These are phyloP conservation scores for Temnopleurus reevesii DNA, from an alignment of 53 echinoderm and acorn worm species.

Conservation along the genomic window DNA sequence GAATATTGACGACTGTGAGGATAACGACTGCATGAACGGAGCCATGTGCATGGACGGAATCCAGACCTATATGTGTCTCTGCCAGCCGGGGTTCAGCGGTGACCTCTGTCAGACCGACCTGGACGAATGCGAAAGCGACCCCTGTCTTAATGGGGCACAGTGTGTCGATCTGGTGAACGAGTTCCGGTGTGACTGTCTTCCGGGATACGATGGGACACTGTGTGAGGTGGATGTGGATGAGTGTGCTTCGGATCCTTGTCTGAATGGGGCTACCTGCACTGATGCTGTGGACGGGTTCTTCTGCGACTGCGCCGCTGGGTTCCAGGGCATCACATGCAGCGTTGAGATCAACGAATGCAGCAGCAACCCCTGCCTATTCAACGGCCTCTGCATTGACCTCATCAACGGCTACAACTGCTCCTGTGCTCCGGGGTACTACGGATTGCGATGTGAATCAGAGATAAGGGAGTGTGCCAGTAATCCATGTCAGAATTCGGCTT, in stretches of 20 bases:
- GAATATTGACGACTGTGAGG: conserved; percentile 80
- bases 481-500: conserved; percentile 71
- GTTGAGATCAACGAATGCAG: conserved; percentile 87
- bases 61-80: conserved; percentile 70
- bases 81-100: conserved; percentile 75
- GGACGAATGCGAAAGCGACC: conserved; percentile 77
- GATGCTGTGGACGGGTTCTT: conserved; percentile 70
- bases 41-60: conserved; percentile 73
- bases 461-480: conserved; percentile 70
- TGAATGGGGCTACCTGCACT: conserved; percentile 70
- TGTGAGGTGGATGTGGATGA: conserved; percentile 84
- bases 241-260: conserved; percentile 80
- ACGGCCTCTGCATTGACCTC: conserved; percentile 73
- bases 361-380: conserved; percentile 76
- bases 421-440: conserved; percentile 71
- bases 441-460: conserved; percentile 69
- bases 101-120: conserved; percentile 66
- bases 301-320: conserved; percentile 76
- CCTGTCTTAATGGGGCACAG: conserved; percentile 75
- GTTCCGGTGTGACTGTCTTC: conserved; percentile 69
- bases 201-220: conserved; percentile 67
- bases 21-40: conserved; percentile 72
- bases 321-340: conserved; percentile 69
- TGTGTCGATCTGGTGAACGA: conserved; percentile 71
- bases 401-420: conserved; percentile 69